Evolutionary conservation across 1,140 invertebrate species (phyloP).

Genomic region (Proctacanthus coquilletti): DNA sequence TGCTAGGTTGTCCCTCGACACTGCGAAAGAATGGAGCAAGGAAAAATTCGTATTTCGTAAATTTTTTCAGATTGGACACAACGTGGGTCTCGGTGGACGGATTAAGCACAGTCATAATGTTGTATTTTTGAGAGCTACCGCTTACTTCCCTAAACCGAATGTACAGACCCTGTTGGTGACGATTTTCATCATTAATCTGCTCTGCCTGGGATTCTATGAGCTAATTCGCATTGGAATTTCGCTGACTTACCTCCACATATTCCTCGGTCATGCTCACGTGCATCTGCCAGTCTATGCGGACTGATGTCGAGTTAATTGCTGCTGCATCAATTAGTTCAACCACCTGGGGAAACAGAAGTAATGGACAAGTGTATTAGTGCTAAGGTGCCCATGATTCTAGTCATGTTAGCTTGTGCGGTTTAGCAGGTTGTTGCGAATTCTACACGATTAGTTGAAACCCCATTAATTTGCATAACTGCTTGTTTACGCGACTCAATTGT

Average conservation of each 20-base stretch:
- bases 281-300: conserved; percentile 72
- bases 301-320: conserved; percentile 62
- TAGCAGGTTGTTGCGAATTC: no score
- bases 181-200: no score
- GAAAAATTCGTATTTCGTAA: conserved; percentile 76
- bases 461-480: no score
- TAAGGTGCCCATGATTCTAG: no score
- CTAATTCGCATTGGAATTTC: no score
- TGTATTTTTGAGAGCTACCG: conserved; percentile 43
- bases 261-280: conserved; percentile 30
- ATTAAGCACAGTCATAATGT: conserved; percentile 52
- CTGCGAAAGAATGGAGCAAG: conserved; percentile 74
- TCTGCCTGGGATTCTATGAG: no score
- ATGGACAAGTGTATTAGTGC: no score
- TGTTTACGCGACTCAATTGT: no score
- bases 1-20: conserved; percentile 68
- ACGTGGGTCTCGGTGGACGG: conserved; percentile 48
- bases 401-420: no score
- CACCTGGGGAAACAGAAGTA: conserved; percentile 31
- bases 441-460: no score
- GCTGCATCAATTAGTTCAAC: conserved; percentile 69
- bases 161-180: conserved; percentile 89
- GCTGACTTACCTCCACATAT: conserved; percentile 28
- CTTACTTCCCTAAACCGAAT: conserved; percentile 76
- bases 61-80: conserved; percentile 60